A percentile compares a stretch with the other conserved stretches of the same genome.
Evolutionary conservation across 2,113 vertebrate genomes (phyloP).

Genomic region (Numida meleagris): DNA sequence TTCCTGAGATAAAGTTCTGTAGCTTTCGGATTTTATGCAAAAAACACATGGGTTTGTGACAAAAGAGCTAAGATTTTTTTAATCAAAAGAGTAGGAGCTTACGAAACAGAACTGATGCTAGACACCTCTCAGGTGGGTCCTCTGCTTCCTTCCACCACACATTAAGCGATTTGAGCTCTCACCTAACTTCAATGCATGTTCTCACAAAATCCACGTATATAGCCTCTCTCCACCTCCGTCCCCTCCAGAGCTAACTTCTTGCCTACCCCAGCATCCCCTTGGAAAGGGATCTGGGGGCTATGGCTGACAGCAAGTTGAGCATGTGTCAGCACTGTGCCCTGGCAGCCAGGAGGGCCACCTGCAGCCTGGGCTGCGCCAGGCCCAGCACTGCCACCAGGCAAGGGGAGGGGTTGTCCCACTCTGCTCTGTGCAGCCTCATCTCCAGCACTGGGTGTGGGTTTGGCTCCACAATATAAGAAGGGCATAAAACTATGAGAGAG

Average conservation of each 20-base stretch:
- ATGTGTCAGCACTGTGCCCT: too few relatives aligned
- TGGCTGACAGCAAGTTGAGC: too few relatives aligned
- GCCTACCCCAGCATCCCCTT: neutral
- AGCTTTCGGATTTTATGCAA: neutral
- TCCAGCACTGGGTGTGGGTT: too few relatives aligned
- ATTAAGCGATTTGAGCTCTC: neutral
- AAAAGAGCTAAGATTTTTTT: neutral
- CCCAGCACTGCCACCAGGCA: too few relatives aligned
- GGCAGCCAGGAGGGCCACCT: too few relatives aligned
- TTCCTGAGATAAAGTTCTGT: neutral
- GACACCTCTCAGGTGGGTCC: neutral
- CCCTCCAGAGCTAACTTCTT: neutral
- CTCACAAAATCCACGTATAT: rapidly evolving
- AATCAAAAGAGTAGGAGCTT: neutral
- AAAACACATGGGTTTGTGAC: neutral
- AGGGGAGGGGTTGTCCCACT: too few relatives aligned
- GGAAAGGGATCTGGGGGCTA: too few relatives aligned
- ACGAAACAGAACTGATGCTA: neutral
- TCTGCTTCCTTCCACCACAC: neutral
- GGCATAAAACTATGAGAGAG: too few relatives aligned
- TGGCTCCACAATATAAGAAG: too few relatives aligned
- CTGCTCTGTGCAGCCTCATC: too few relatives aligned
- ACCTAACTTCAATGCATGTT: neutral
- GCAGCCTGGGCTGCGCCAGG: too few relatives aligned
- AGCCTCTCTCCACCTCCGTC: neutral